These are phyloP conservation scores for Rhamphomyia laevipes DNA, from an alignment of 2,888 invertebrate species.

Conservation along the genomic window DNA sequence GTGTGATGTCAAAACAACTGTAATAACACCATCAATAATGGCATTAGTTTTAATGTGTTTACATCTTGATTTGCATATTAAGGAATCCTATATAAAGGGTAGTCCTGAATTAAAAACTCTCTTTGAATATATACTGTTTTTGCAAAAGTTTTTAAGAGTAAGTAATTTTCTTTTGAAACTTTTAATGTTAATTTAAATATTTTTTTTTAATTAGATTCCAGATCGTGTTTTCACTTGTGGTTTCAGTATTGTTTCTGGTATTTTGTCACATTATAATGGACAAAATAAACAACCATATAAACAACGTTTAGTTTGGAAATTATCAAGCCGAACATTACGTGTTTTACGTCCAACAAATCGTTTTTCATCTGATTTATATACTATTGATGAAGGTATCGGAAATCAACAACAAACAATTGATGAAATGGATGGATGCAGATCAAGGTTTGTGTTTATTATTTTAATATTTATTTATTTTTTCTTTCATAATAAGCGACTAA, in stretches of 20 bases:
- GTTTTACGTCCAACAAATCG: constrained; percentile 63
- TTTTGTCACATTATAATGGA: constrained; percentile 60
- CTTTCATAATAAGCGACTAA: too few species aligned
- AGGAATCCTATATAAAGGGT: constrained; percentile 34
- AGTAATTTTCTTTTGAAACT: constrained; percentile 20
- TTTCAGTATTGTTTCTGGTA: constrained; percentile 49
- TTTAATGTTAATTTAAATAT: neutral
- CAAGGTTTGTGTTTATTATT: constrained; percentile 25
- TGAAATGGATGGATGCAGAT: constrained; percentile 34
- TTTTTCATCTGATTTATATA: constrained; percentile 57
- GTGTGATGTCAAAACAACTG: constrained; percentile 63
- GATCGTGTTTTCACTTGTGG: constrained; percentile 51
- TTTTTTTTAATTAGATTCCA: constrained; percentile 43
- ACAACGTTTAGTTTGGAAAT: constrained; percentile 64
- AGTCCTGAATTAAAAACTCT: constrained; percentile 49
- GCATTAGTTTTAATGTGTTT: constrained; percentile 65
- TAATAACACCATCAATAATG: constrained; percentile 59
- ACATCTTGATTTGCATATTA: constrained; percentile 49
- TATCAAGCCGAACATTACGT: constrained; percentile 58
- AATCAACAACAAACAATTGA: constrained; percentile 18
- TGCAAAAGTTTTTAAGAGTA: constrained; percentile 62
- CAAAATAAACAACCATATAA: constrained; percentile 53
- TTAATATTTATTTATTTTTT: too few species aligned
- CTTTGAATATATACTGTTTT: constrained; percentile 56
- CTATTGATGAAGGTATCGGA: constrained; percentile 55